Evolutionary conservation across 2,113 vertebrate species (phyloP), one percentile per base, ranked within the genome.

Genomic region (Sorex araneus): DNA sequence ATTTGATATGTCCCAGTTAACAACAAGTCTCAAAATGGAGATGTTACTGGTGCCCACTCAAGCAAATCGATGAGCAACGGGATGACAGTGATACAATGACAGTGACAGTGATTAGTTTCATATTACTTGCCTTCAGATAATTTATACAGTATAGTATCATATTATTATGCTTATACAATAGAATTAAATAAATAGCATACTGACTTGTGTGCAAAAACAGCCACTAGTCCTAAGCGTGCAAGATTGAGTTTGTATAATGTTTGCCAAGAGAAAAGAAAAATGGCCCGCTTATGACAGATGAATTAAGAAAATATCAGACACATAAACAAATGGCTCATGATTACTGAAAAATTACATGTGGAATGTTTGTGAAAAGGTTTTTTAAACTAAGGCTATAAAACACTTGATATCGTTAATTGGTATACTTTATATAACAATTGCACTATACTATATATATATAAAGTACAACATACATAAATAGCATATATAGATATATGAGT

Each of bases 271-370:
- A 80, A 76, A 32, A 74, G 27, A 90, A 73, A 92, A 91, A 69
- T 27, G 27, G 3, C 15, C 87, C 78, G 50, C 16, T 5, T n/a
- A n/a, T n/a, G n/a, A n/a, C n/a, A n/a, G n/a, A n/a, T n/a, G n/a
- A n/a, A n/a, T n/a, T 90, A 57, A 88, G 32, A 96, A 96, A 94
- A 87, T 90, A 94, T 80, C 63, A 93, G 50, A 80, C 63, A 93
- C 75, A 69, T 89, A 73, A 86, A 89, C 19, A 84, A 84, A 11
- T 94, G 93, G 95, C 47, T 92, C 87, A 94, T 88, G 32, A 83
- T 19, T 96, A 30, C 47, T 93, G 76, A 63, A 89, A 88, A 94
- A 94, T 80, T 94, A 81, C 34, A 73, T 47, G 21, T 85, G 50
- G 21, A 19, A 54, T 54, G 54, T 19, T 54, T 54, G 54, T 54